Base-by-base conservation (phyloP, 1,140 invertebrate species). In the Dinoponera quadriceps region DNA sequence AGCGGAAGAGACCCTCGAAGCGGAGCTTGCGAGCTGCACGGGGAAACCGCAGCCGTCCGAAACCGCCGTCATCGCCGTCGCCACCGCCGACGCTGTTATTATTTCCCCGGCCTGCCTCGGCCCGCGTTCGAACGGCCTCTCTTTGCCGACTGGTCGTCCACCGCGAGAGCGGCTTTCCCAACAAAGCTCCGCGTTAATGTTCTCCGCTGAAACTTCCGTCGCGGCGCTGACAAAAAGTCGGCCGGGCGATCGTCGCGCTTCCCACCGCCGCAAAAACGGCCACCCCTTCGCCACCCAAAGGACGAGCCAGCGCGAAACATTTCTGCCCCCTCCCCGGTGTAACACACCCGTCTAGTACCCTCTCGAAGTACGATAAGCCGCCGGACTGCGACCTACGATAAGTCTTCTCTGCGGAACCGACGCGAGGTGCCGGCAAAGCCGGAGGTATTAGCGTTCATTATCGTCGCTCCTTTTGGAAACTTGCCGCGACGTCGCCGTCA, bases 41-140 rank as follows among this genome's bases (percentile, higher is more conserved):
- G 85, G 85, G 22, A 90, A 90, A 89, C 90, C 87, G 75, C 88
- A 89, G 87, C 86, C 84, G 80, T 87, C 81, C 63, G 83, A 82
- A 84, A 84, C 83, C 77, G 66, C 68, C 49, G 66, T 33, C 60
- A 68, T 69, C 63, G 51, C 68, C 49, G 51, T 33, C 60, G 78
- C 62, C 63, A 38, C 51, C 55, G 33, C 68, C 49, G 66, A 22
- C 60, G 78, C 77, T 55, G 51, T 59, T 54, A 22, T 51, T 69
- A 71, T 80, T 80, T 80, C 48, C 51, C 75, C 48, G 5, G 59
- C 44, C 59, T 63, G 72, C 49, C 25, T 33, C 49, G 2, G 68
- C 44, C 38, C 68, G 68, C 22, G 14, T 25, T 29, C 25, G 7
- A 1, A 2, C n/a, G 38, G 48, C 68, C 74, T 33, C 54, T 82